Evolutionary conservation across 2,888 invertebrate genomes (phyloP).

Genomic region (Stenoptilia bipunctidactyla): DNA sequence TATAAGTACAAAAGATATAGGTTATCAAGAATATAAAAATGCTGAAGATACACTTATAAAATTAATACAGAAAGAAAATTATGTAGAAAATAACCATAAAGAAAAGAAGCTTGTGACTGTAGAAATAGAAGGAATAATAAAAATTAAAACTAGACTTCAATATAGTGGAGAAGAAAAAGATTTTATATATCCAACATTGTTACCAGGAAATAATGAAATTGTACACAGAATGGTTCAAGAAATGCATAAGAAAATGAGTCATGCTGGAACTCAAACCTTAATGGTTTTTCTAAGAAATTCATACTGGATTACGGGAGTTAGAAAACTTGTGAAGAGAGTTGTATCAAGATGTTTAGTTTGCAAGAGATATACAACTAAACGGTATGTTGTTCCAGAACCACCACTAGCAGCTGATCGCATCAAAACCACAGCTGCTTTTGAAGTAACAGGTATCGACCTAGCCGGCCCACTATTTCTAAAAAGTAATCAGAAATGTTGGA

Average conservation of each 20-base stretch:
- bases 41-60: conserved; percentile 5
- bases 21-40: conserved; percentile 4
- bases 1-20: background rate
- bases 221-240: conserved; percentile 2
- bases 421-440: conserved; percentile 3
- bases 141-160: conserved; percentile 1
- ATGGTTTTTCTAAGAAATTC: conserved; percentile 2
- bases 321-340: conserved; percentile 3
- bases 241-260: conserved; percentile 2
- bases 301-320: conserved; percentile 5
- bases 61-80: background rate
- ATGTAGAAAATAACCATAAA: background rate
- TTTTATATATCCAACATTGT: background rate
- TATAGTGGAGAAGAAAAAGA: background rate
- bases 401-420: conserved; percentile 6
- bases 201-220: conserved; percentile 2
- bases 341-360: conserved; percentile 5
- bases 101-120: background rate
- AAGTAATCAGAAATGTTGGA: conserved; percentile 8
- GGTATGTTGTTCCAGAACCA: conserved; percentile 2
- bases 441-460: conserved; percentile 7
- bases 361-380: conserved; percentile 1
- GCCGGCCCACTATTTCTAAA: conserved; percentile 6
- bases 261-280: conserved; percentile 5
- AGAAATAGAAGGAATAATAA: background rate